These are phyloP conservation scores for Erethizon dorsatum DNA, from an alignment of 2,797 vertebrate species.

Conservation along the genomic window DNA sequence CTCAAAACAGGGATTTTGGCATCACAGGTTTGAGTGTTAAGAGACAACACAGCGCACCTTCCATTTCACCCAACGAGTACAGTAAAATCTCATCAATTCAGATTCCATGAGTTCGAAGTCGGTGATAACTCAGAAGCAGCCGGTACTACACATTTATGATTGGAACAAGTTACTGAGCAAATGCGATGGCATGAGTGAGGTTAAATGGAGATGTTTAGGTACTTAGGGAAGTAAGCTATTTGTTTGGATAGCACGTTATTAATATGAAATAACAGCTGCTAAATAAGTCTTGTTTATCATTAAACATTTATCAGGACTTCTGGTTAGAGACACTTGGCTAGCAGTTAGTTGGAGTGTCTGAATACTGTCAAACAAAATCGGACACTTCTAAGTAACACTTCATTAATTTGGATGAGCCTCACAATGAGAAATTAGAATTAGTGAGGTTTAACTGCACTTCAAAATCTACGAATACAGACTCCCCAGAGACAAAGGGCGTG, in stretches of 20 bases:
- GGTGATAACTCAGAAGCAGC: slow-evolving; percentile 1
- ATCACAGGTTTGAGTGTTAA: slow-evolving; percentile 44
- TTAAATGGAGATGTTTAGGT: slow-evolving; percentile 24
- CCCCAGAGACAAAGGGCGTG: slow-evolving; percentile 50
- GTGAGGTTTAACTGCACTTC: slow-evolving; percentile 77
- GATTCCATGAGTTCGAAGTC: slow-evolving; percentile 47
- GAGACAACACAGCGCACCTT: slow-evolving; percentile 35
- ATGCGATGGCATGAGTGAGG: slow-evolving; percentile 55
- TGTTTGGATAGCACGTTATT: slow-evolving; percentile 45
- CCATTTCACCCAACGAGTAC: slow-evolving; percentile 67
- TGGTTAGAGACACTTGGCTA: slow-evolving; percentile 62
- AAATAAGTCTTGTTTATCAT: slow-evolving; percentile 32
- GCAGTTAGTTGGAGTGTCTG: slow-evolving; percentile 36
- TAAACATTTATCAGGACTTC: slow-evolving; percentile 54
- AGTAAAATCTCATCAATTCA: slow-evolving; percentile 78
- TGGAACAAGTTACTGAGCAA: slow-evolving; percentile 63
- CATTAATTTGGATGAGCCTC: not conserved
- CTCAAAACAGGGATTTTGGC: slow-evolving; percentile 48
- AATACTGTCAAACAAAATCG: slow-evolving; percentile 42
- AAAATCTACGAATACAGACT: slow-evolving; percentile 38
- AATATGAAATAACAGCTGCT: slow-evolving; percentile 39
- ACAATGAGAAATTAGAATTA: slow-evolving; percentile 69
- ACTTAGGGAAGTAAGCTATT: not conserved
- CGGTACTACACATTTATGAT: not conserved
- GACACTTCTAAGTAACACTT: not conserved